Evolutionary conservation across 2,797 vertebrate genomes (phyloP), one percentile per base, ranked within the genome.

Genomic region (Morelia viridis): DNA sequence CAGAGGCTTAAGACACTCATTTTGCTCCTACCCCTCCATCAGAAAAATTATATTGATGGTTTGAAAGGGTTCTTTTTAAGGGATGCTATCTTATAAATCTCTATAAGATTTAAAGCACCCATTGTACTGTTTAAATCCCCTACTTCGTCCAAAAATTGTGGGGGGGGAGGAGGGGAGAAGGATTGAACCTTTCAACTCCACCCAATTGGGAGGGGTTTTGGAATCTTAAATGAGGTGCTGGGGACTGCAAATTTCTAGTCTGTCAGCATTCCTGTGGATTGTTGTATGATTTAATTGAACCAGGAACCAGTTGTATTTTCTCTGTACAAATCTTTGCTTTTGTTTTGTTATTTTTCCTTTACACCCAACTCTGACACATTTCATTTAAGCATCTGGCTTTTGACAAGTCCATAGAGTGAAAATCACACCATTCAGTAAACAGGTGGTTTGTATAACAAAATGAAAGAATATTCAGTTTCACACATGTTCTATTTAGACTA

Each of bases 361-460:
- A 90, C n/a, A 80, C 89, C 80, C 84, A 94, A 92, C 87, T 86
- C 13, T 12, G 89, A 92, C 93, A 91, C 2, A 1, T 94, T 96
- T 95, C 95, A 95, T 93, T 91, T 96, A 58, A 95, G 92, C 94
- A 93, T 84, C 94, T 96, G 95, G 68, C 92, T 97, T 95, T 84
- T 86, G 84, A 85, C 87, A 94, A 87, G 26, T 95, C 93, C 96
- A 92, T 26, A 87, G 92, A 96, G 93, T 90, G 57, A 85, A 93
- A 93, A 2, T 94, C 94, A 90, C 89, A 90, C 4, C 3, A 61
- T 93, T 95, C 87, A 93, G 89, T 46, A 91, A 96, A 89, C 0
- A 95, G 90, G 83, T 71, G 0, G 80, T 96, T 35, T 92, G 35
- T 93, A 24, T 1, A 84, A 89, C n/a, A 94, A 83, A 94, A 58